Conservation (phyloP, 1,140 invertebrate genomes). For the Brachionus manjavacas region DNA sequence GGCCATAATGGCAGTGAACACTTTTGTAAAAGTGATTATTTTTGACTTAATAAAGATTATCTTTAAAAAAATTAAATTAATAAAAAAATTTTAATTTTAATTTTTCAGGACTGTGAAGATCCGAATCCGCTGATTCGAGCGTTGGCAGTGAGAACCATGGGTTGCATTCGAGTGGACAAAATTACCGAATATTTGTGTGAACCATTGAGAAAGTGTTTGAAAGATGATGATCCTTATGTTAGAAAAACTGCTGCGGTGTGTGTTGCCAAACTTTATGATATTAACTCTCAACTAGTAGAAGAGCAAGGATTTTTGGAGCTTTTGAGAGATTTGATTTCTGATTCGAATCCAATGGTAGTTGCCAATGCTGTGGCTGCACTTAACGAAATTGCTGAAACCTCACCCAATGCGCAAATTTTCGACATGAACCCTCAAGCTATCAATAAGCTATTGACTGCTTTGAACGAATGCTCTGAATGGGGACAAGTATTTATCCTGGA, state of each 20-base stretch:
- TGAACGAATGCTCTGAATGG: slow-evolving; percentile 99
- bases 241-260: slow-evolving; percentile 98
- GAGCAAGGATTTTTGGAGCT: slow-evolving; percentile 97
- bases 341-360: slow-evolving; percentile 99
- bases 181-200: slow-evolving; percentile 99
- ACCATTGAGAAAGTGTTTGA: slow-evolving; percentile 89
- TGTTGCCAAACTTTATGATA: slow-evolving; percentile 97
- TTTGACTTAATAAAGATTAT: background rate
- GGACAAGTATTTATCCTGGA: slow-evolving; percentile 97
- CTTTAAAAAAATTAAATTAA: background rate
- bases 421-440: slow-evolving; percentile 96
- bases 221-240: slow-evolving; percentile 97
- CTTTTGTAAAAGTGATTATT: slow-evolving; percentile 78
- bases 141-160: slow-evolving; percentile 97
- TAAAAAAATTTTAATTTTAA: background rate
- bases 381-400: slow-evolving; percentile 96
- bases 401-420: slow-evolving; percentile 81
- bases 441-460: slow-evolving; percentile 92
- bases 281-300: slow-evolving; percentile 92
- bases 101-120: slow-evolving; percentile 90
- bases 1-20: slow-evolving; percentile 99
- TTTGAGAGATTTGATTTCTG: slow-evolving; percentile 88
- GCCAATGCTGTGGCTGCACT: slow-evolving; percentile 98
- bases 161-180: slow-evolving; percentile 98
- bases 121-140: slow-evolving; percentile 97